Evolutionary conservation across 23 tunicate species (phyloP).

Genomic region (Clavelina lepadiformis): DNA sequence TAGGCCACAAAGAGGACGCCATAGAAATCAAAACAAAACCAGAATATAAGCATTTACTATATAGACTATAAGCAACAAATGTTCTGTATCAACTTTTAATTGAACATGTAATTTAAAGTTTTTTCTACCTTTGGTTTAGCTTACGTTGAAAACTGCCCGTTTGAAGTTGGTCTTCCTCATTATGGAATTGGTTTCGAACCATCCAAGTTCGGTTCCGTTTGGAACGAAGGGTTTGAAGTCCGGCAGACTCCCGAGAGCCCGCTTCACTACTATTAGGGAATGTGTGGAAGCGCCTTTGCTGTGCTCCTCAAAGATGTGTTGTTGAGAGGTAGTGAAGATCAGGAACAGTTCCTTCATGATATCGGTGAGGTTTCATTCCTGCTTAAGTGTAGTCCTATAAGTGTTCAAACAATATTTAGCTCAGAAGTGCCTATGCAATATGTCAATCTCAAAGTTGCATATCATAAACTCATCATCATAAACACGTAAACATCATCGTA

Average conservation of each 20-base stretch:
- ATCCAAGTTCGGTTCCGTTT: conserved; percentile 16
- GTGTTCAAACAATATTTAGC: too few species aligned
- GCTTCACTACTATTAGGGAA: conserved; percentile 12
- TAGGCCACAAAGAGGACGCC: too few species aligned
- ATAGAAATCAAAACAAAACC: too few species aligned
- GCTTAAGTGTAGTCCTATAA: too few species aligned
- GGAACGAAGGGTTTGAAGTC: conserved; percentile 26
- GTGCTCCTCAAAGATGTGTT: conserved; percentile 1
- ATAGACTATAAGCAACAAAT: too few species aligned
- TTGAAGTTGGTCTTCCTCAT: conserved; percentile 32
- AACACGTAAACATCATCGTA: not conserved
- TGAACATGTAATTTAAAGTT: too few species aligned
- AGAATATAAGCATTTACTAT: too few species aligned
- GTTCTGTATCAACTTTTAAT: too few species aligned
- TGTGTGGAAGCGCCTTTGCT: conserved; percentile 15
- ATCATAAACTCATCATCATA: too few species aligned
- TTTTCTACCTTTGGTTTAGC: not conserved
- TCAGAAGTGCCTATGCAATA: too few species aligned
- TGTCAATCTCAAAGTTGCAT: too few species aligned
- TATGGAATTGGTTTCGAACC: conserved; percentile 20
- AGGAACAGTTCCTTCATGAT: not conserved
- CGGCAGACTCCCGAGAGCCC: conserved; percentile 16
- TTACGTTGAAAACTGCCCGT: conserved; percentile 30
- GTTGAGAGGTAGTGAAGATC: not conserved
- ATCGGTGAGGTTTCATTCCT: conserved; percentile 18